These are phyloP conservation scores for Stegostoma tigrinum DNA, from an alignment of 2,113 vertebrate genomes.

Conservation along the genomic window DNA sequence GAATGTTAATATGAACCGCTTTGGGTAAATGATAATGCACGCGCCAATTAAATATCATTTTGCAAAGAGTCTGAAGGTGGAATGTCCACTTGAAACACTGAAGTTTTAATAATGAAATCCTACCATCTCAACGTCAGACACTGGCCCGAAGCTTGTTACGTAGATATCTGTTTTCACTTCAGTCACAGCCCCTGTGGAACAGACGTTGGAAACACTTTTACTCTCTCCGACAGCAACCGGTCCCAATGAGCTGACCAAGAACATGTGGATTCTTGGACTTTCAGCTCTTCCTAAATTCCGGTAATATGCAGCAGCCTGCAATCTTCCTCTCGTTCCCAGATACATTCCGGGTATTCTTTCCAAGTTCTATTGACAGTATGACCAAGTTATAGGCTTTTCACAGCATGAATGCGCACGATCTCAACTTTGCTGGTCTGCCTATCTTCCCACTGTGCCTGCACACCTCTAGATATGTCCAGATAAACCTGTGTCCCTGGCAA, in stretches of 20 bases:
- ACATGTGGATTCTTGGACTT: background rate
- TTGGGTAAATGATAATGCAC: background rate
- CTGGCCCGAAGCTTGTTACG: slow-evolving; percentile 93
- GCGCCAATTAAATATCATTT: background rate
- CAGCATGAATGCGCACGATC: background rate
- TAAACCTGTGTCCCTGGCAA: background rate
- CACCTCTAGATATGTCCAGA: background rate
- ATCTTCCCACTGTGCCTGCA: background rate
- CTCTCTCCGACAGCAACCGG: background rate
- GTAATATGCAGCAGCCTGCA: too few species aligned
- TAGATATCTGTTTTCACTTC: slow-evolving; percentile 97
- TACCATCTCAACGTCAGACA: slow-evolving; percentile 98
- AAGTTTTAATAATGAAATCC: slow-evolving; percentile 44
- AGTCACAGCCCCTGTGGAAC: slow-evolving; percentile 77
- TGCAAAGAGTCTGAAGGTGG: background rate
- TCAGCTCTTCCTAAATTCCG: too few species aligned
- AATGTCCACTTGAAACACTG: background rate
- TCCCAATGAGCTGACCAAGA: background rate
- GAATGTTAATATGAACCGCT: background rate
- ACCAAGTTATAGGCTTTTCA: background rate
- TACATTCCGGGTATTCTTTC: background rate
- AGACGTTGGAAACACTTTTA: background rate
- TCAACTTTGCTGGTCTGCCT: background rate
- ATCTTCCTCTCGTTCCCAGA: background rate
- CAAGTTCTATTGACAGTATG: background rate